Evolutionary conservation across 2,113 vertebrate genomes (phyloP), one percentile per base, ranked within the genome.

Genomic region (Melanerpes aurifrons): DNA sequence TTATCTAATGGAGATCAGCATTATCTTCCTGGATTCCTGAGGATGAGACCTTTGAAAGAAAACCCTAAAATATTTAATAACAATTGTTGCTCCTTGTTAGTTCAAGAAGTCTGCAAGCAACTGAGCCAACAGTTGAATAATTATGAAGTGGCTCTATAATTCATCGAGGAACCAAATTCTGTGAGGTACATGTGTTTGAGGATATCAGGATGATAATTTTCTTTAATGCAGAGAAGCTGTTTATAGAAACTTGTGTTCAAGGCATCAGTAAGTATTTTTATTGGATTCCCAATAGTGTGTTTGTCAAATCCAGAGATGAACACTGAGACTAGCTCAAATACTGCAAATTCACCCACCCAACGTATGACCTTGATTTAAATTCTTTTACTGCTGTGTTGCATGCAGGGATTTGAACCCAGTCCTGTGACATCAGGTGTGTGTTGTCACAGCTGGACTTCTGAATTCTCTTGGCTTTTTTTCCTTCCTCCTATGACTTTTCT

Each of bases 1-100:
- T 95, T 40, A 18, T 62, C 63, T 93, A 93, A 85, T 95, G 58
- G 79, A 96, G 95, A 96, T 96, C 76, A 69, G 68, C 97, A 43
- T 95, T 96, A 76, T 86, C 67, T 91, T 95, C 61, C 57, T 69
- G 53, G 63, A 21, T 93, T 97, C 86, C 89, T 67, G 59, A 87
- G 74, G 68, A 85, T 86, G 76, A 95, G 74, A 73, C 50, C 40
- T 93, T 72, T 90, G 56, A 86, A 83, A 88, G 78, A 87, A 92
- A 83, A 13, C 26, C 37, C 66, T 78, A 56, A 59, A 87, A 82
- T 86, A 71, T 70, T 95, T 77, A 61, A 10, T 75, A 83, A 47
- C 69, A 78, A 31, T n/a, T 80, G 31, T 80, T 92, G n/a, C 68
- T 63, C 5, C 2, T 54, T 89, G 57, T 59, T 92, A 80, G 31